Conservation (phyloP, 30 jellyfish, hydroid and myxozoan genomes). For the Cassiopea andromeda region DNA sequence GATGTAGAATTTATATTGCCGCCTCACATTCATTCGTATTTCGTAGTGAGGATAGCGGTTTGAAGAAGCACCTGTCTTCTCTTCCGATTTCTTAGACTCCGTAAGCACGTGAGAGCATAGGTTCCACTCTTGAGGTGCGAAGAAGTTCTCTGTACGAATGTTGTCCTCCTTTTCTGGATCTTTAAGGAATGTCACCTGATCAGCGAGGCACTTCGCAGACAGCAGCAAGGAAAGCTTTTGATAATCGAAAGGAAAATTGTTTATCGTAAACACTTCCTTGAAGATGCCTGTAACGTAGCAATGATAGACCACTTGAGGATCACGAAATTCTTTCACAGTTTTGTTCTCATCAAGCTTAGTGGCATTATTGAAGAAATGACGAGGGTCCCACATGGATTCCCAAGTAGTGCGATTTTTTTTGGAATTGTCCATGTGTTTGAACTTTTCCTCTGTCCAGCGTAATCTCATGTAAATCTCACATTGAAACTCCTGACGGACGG, state of each 20-base stretch:
- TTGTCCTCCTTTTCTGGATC: constrained; percentile 44
- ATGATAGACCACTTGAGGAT: constrained; percentile 34
- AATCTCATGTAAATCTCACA: constrained; percentile 50
- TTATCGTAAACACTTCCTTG: constrained; percentile 47
- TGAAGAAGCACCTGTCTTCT: constrained; percentile 37
- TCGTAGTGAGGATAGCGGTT: constrained; percentile 62
- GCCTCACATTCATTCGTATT: constrained; percentile 56
- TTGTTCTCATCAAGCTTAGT: constrained; percentile 23
- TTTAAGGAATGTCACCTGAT: not conserved
- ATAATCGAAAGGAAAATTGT: constrained; percentile 64
- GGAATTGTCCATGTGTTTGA: not conserved
- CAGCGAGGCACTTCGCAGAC: constrained; percentile 48
- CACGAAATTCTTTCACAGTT: no score
- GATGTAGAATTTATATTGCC: constrained; percentile 42
- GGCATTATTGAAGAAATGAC: constrained; percentile 41
- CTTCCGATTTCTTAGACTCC: not conserved
- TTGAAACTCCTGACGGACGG: constrained; percentile 51
- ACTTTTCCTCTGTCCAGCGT: constrained; percentile 51
- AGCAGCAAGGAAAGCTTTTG: constrained; percentile 48
- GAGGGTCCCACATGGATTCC: constrained; percentile 63
- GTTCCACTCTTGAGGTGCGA: constrained; percentile 57
- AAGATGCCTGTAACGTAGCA: constrained; percentile 56
- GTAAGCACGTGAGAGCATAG: constrained; percentile 31
- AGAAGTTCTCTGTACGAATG: constrained; percentile 57
- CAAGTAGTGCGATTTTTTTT: constrained; percentile 18